Percentiles rank a stretch among this genome's conserved stretches.
Evolutionary conservation across 92 coral and sea anemone species (phyloP).

Genomic region (Epizoanthus stellaris): DNA sequence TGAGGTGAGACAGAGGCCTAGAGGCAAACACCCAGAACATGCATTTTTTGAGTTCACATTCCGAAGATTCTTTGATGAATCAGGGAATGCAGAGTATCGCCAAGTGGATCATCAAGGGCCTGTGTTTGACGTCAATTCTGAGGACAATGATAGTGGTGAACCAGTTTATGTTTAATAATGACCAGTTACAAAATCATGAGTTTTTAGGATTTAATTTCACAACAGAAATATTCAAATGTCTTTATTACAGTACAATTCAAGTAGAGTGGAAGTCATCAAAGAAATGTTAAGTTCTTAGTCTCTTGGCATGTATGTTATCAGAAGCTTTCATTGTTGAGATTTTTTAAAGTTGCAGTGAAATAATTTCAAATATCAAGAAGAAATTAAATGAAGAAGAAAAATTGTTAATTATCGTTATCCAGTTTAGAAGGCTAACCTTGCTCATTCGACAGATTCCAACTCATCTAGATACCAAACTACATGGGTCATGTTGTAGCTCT

Average conservation of each 20-base stretch:
- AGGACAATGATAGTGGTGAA: slow-evolving; percentile 73
- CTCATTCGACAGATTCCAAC: too few relatives aligned
- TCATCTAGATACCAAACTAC: too few relatives aligned
- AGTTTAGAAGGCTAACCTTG: too few relatives aligned
- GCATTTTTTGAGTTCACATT: slow-evolving; percentile 99
- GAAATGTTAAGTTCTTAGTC: neutral
- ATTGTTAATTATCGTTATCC: too few relatives aligned
- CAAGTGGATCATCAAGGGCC: slow-evolving; percentile 52
- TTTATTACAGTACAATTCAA: neutral
- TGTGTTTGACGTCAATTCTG: slow-evolving; percentile 47
- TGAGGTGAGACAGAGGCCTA: slow-evolving; percentile 55
- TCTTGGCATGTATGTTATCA: slow-evolving; percentile 11
- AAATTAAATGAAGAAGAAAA: too few relatives aligned
- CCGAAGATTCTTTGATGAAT: slow-evolving; percentile 89
- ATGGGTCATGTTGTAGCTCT: too few relatives aligned
- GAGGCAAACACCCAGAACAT: slow-evolving; percentile 83
- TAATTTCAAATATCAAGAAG: too few relatives aligned
- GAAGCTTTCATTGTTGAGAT: too few relatives aligned
- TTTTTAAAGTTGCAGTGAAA: neutral
- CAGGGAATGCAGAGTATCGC: slow-evolving; percentile 60
- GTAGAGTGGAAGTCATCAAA: neutral
- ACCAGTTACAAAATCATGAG: neutral
- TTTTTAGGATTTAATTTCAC: neutral
- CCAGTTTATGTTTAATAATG: slow-evolving; percentile 88
- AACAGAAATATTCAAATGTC: neutral